Conservation (phyloP, 2,888 invertebrate species). For the Acanthosepion esculentum region DNA sequence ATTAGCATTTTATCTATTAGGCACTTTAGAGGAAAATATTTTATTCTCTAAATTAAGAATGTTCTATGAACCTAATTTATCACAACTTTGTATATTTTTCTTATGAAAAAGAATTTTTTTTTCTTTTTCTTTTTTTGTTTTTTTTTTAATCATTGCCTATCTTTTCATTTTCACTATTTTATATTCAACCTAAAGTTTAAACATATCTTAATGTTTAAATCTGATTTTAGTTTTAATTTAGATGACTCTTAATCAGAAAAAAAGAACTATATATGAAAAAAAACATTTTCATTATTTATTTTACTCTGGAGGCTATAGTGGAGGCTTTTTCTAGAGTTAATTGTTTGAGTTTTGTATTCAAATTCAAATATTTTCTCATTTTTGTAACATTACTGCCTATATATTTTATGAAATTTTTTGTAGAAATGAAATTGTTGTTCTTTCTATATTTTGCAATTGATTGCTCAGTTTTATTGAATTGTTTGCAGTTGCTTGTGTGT, state of each 20-base stretch:
- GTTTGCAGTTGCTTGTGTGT: background rate
- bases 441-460: background rate
- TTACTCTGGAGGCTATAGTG: background rate
- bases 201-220: too few relatives aligned
- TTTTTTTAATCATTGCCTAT: too few relatives aligned
- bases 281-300: background rate
- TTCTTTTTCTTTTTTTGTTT: too few relatives aligned
- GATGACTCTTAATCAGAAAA: background rate
- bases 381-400: background rate
- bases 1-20: too few relatives aligned
- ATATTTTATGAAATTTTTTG: background rate
- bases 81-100: too few relatives aligned
- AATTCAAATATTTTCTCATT: background rate
- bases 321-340: background rate
- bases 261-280: background rate
- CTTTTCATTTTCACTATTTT: too few relatives aligned
- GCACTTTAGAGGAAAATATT: too few relatives aligned
- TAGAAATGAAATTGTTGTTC: background rate
- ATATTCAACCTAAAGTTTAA: too few relatives aligned
- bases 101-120: too few relatives aligned
- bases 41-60: too few relatives aligned
- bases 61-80: too few relatives aligned
- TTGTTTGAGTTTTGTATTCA: background rate
- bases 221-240: background rate
- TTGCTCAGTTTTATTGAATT: background rate